Evolutionary conservation across 1,140 invertebrate genomes (phyloP).

Genomic region (Theocolax elegans): DNA sequence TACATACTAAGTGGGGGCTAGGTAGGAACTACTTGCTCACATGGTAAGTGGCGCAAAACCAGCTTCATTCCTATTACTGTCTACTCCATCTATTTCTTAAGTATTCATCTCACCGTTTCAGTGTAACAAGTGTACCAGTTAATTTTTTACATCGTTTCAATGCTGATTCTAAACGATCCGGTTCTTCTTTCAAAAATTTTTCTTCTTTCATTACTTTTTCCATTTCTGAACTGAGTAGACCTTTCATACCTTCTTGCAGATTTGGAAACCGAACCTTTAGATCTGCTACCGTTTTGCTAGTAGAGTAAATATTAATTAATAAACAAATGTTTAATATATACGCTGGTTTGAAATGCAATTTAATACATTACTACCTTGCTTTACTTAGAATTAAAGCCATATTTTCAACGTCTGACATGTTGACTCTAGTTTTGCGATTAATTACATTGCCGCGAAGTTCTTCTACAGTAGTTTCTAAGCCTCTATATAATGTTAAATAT

Average conservation of each 20-base stretch:
- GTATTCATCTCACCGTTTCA: slow-evolving; percentile 84
- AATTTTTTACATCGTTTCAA: slow-evolving; percentile 94
- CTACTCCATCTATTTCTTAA: background rate
- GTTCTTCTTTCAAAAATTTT: slow-evolving; percentile 96
- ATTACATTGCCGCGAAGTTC: slow-evolving; percentile 94
- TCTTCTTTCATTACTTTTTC: slow-evolving; percentile 93
- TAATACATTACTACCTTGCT: slow-evolving; percentile 76
- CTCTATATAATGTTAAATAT: slow-evolving; percentile 67
- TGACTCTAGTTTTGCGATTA: slow-evolving; percentile 92
- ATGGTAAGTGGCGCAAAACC: too few relatives aligned
- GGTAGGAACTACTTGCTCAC: too few relatives aligned
- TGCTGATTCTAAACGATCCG: slow-evolving; percentile 89
- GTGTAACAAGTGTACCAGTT: slow-evolving; percentile 93
- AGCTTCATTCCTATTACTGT: background rate
- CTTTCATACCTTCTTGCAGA: slow-evolving; percentile 89
- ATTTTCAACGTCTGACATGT: slow-evolving; percentile 96
- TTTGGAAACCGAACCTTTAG: slow-evolving; percentile 91
- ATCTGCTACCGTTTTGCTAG: slow-evolving; percentile 93
- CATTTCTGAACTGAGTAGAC: slow-evolving; percentile 90
- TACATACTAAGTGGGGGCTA: too few relatives aligned
- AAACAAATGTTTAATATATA: background rate
- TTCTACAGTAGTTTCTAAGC: slow-evolving; percentile 94
- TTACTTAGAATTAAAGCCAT: slow-evolving; percentile 93
- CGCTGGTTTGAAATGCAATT: background rate
- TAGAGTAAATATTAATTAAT: slow-evolving; percentile 30